phyloP scores from a whole-genome alignment of 2,113 vertebrate species.

The Vulpes vulpes region DNA sequence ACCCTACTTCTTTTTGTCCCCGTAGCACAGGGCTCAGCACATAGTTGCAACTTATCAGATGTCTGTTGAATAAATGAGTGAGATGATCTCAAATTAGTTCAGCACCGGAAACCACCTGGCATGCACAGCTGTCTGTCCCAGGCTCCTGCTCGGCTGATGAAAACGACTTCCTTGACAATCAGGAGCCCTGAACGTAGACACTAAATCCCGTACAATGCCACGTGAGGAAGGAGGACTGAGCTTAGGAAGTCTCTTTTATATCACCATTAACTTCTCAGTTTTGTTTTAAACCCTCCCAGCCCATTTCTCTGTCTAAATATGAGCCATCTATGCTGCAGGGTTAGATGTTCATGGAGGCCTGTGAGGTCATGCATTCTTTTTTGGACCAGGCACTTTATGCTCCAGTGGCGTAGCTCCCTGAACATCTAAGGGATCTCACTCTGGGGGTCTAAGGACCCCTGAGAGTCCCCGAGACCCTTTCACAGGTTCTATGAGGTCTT shows the following conservation, averaged over 20 bases:
- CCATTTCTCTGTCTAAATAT: neutral
- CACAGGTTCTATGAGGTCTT: neutral
- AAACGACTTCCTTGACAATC: neutral
- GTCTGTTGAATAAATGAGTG: neutral
- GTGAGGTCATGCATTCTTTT: neutral
- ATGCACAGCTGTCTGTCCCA: neutral
- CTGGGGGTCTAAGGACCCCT: neutral
- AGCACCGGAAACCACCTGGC: conserved; percentile 38
- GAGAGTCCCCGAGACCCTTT: neutral
- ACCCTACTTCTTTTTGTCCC: neutral
- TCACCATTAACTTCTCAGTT: neutral
- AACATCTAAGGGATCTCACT: neutral
- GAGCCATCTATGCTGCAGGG: rapidly evolving
- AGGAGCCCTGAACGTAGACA: neutral
- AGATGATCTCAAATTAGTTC: conserved; percentile 10
- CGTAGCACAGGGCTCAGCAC: neutral
- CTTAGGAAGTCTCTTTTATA: neutral
- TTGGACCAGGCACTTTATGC: neutral
- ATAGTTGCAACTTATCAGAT: neutral
- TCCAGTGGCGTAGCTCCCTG: neutral
- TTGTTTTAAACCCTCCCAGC: neutral
- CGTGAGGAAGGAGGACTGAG: neutral
- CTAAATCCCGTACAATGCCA: neutral
- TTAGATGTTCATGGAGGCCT: neutral
- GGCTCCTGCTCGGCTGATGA: neutral